A percentile compares a stretch with the other conserved stretches of the same genome.
Evolutionary conservation across 2,113 vertebrate genomes (phyloP).

Genomic region (Zingel zingel): DNA sequence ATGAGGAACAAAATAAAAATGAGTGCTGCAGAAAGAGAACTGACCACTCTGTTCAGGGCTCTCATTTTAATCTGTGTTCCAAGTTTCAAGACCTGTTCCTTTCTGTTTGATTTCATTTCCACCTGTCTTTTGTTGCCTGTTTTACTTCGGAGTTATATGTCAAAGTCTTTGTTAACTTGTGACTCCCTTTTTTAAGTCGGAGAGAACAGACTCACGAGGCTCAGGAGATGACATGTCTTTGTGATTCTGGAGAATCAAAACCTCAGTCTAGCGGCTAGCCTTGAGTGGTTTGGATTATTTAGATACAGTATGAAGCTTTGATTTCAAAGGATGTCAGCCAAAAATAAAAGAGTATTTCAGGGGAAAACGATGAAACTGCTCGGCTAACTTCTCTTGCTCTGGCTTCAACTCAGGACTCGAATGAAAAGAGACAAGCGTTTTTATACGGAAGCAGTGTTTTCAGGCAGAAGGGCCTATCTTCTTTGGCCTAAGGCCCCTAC

Average conservation of each 20-base stretch:
- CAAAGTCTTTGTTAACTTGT: neutral
- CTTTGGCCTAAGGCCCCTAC: conserved; percentile 27
- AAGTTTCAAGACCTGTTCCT: conserved; percentile 20
- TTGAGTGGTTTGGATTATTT: conserved; percentile 36
- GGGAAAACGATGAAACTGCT: neutral
- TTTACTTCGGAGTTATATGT: neutral
- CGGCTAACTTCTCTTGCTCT: conserved; percentile 5
- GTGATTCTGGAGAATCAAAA: conserved; percentile 7
- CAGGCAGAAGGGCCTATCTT: conserved; percentile 22
- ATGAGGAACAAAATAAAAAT: conserved; percentile 64
- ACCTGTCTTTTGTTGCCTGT: neutral
- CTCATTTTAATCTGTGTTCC: conserved; percentile 37
- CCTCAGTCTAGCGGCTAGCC: neutral
- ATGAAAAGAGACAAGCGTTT: conserved; percentile 39
- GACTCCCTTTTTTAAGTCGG: neutral
- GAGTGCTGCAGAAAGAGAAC: conserved; percentile 47
- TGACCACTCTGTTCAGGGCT: conserved; percentile 39
- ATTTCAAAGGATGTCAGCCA: conserved; percentile 24
- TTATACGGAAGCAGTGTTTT: conserved; percentile 43
- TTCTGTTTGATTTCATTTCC: conserved; percentile 24
- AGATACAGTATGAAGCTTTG: conserved; percentile 14
- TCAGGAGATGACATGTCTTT: conserved; percentile 18
- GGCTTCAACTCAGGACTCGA: conserved; percentile 36
- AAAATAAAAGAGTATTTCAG: conserved; percentile 13
- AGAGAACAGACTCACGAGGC: neutral